Evolutionary conservation across 2,888 invertebrate genomes (phyloP).

Genomic region (Tetragnatha montana): DNA sequence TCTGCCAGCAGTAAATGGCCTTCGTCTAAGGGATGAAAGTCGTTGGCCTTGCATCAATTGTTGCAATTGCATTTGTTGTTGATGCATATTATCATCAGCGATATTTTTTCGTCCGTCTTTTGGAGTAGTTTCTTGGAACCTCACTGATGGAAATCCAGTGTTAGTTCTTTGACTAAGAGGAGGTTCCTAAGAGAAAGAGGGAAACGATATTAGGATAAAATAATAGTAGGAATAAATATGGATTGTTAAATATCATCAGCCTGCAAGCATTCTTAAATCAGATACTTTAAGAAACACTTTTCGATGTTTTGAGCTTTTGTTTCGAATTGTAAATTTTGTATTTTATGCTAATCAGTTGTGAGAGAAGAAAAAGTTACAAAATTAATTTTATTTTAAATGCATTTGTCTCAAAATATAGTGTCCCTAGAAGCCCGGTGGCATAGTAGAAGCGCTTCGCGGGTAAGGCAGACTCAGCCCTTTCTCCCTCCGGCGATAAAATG

Average conservation of each 20-base stretch:
- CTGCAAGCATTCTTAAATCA: too few relatives aligned
- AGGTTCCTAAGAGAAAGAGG: conserved; percentile 38
- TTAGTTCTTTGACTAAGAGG: conserved; percentile 21
- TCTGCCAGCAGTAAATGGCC: conserved; percentile 46
- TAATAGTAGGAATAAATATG: background rate
- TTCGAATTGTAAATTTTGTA: too few relatives aligned
- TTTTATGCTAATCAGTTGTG: background rate
- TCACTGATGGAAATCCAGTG: conserved; percentile 35
- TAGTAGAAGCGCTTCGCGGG: too few relatives aligned
- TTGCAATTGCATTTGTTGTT: conserved; percentile 51
- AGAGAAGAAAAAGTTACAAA: background rate
- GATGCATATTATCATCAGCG: conserved; percentile 37
- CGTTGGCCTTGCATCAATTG: conserved; percentile 41
- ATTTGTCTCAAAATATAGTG: too few relatives aligned
- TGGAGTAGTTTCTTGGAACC: conserved; percentile 38
- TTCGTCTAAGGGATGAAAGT: conserved; percentile 24
- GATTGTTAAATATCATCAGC: too few relatives aligned
- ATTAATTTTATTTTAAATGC: background rate
- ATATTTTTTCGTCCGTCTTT: conserved; percentile 39
- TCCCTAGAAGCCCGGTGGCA: too few relatives aligned
- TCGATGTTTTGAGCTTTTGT: too few relatives aligned
- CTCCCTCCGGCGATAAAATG: too few relatives aligned
- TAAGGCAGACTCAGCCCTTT: too few relatives aligned
- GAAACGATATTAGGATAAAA: background rate
- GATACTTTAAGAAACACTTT: too few relatives aligned